phyloP scores from a whole-genome alignment of 1,140 invertebrate genomes.

The Chrysopa pallens region DNA sequence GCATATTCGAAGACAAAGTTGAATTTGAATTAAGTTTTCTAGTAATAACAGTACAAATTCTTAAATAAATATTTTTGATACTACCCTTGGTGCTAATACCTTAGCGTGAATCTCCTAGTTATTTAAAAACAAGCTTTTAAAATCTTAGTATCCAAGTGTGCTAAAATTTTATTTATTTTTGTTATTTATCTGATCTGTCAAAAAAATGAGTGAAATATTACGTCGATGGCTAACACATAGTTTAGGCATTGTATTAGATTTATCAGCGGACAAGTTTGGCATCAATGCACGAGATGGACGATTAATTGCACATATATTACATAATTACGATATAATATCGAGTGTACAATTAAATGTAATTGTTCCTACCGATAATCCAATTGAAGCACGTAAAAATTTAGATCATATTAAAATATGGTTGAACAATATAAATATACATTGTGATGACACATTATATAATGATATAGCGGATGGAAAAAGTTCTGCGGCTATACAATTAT shows the following conservation, averaged over 20 bases:
- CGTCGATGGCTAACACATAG: background rate
- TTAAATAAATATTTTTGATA: no score
- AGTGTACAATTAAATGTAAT: background rate
- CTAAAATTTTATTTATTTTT: no score
- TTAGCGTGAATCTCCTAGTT: no score
- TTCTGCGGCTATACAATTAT: background rate
- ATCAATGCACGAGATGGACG: background rate
- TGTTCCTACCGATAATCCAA: background rate
- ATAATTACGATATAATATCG: background rate
- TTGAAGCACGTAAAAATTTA: background rate
- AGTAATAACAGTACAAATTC: no score
- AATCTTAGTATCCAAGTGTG: no score
- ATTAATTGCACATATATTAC: background rate
- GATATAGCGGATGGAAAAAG: background rate
- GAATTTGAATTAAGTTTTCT: no score
- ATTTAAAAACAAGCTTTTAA: no score
- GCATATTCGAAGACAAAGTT: no score
- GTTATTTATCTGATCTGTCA: no score
- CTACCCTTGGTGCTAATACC: no score
- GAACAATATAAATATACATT: background rate
- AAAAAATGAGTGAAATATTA: background rate
- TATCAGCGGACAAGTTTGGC: background rate
- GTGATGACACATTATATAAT: background rate
- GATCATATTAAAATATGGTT: background rate
- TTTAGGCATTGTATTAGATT: background rate